Base-by-base conservation (phyloP, 1,140 invertebrate species). In the Megalopta genalis region DNA sequence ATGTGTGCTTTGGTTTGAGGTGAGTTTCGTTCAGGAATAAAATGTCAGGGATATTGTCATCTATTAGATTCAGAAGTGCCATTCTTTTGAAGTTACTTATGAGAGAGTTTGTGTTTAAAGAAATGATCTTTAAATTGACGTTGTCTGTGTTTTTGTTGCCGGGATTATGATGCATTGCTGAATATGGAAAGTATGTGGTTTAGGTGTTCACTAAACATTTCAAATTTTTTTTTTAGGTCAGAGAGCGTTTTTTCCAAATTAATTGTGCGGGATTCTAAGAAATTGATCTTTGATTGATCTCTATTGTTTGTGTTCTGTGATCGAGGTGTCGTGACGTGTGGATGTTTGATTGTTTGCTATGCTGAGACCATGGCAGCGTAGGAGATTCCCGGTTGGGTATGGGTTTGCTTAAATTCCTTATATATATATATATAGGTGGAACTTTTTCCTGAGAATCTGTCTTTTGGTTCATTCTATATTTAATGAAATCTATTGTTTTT, bases 191-290 rank as follows among this genome's bases (percentile, higher is more conserved):
- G 1, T 32, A 68, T 9, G 5, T 68, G 66, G 25, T 7, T 68
- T 6, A 68, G 1, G 14, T 68, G 66, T 27, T 23, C 9, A 7
- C 42, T 32, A 5, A 68, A 32, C 21, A 14, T 3, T 54, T 54
- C 46, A 14, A 68, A 9, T 27, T 68, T 68, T 1, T 2, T 9
- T 7, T 10, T 12, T 3, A 67, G 18, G 10, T 46, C n/a, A 18
- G 49, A 23, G 5, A 68, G 10, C 2, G 14, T n/a, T 18, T 54
- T 68, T 42, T 65, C 21, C 25, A 54, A 57, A n/a, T 88, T 87
- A 81, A 82, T 86, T 0, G 27, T 39, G 3, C 49, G 14, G 3
- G 12, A 10, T 18, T 42, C 9, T 9, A 9, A 46, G 8, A 39
- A 39, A 4, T 4, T 46, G 5, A 46, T 46, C 1, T 46, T 10